Base-by-base conservation (phyloP, 2,113 vertebrate genomes). In the Microtus oregoni region DNA sequence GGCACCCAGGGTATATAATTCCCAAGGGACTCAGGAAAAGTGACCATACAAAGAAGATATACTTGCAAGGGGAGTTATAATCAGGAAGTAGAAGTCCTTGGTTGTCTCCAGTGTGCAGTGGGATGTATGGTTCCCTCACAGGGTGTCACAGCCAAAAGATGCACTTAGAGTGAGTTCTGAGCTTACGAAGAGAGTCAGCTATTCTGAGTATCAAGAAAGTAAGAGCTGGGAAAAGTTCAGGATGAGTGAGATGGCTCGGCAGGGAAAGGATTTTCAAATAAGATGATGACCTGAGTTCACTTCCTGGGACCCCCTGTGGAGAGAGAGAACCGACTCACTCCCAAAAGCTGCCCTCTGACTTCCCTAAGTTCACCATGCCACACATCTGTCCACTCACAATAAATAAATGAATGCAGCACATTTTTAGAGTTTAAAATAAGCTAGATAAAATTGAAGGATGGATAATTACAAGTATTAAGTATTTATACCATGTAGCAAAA, bases 401-500 rank as follows among this genome's bases (percentile, higher is more conserved):
- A 63, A 67, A 67, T 32, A 67, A 67, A 47, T 35, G 17, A 86
- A 22, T 32, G 63, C 17, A 67, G 22, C 47, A 47, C 28, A 35
- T 44, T 70, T 19, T n/a, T n/a, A 52, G 20, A 52, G 30, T 11
- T 35, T 3, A 61, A 61, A 85, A 47, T 70, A 52, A 67, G 67
- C 58, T 94, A 38, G 47, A 22, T 94, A 75, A 77, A 38, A 89
- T 47, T n/a, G 68, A 86, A 95, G 50, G 12, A 67, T 76, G 76
- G 28, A 58, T 75, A 22, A 73, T 76, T 78, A 61, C 38, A 58
- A 58, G 63, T 52, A 47, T 6, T 11, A 88, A 81, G 4, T 89
- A 86, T 94, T 89, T 63, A 41, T 94, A 65, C 41, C 90, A 6
- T 76, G 9, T 92, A 35, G 58, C 89, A 94, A 76, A 95, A 90